These are phyloP conservation scores for Mycetomoellerius zeteki DNA, from an alignment of 1,140 invertebrate species.

Conservation along the genomic window DNA sequence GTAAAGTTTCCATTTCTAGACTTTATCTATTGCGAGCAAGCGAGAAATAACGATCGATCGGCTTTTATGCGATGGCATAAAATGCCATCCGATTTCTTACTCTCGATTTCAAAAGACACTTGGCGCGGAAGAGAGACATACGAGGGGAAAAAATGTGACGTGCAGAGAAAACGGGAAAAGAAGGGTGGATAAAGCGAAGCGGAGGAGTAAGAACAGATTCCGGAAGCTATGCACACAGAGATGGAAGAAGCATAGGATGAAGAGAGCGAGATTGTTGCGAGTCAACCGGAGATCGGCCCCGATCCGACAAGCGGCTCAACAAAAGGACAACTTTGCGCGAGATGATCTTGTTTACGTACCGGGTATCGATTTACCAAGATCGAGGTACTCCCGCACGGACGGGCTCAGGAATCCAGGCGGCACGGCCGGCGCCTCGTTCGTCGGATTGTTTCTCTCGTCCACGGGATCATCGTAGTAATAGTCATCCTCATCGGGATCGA, in stretches of 20 bases:
- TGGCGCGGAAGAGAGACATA: not conserved
- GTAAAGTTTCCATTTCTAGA: not conserved
- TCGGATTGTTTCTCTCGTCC: conserved; percentile 90
- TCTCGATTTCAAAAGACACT: conserved; percentile 42
- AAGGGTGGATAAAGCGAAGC: not conserved
- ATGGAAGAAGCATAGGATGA: conserved; percentile 3
- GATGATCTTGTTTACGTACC: conserved; percentile 89
- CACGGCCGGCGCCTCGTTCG: conserved; percentile 88
- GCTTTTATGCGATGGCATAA: conserved; percentile 6
- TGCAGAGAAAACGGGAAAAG: not conserved
- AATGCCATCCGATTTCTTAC: too few species aligned
- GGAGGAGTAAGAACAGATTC: conserved; percentile 2
- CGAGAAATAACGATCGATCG: not conserved
- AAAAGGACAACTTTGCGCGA: conserved; percentile 57
- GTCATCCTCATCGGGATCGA: conserved; percentile 88
- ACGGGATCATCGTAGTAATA: conserved; percentile 88
- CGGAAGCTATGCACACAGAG: not conserved
- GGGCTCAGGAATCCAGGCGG: conserved; percentile 93
- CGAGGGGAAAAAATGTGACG: not conserved
- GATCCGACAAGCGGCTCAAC: not conserved
- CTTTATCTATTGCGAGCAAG: not conserved
- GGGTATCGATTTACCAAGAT: conserved; percentile 95
- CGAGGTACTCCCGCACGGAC: conserved; percentile 93
- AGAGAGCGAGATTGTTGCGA: conserved; percentile 18
- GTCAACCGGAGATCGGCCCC: not conserved